Conservation (phyloP, 2,797 vertebrate genomes). For the Ambastaia sidthimunki region DNA sequence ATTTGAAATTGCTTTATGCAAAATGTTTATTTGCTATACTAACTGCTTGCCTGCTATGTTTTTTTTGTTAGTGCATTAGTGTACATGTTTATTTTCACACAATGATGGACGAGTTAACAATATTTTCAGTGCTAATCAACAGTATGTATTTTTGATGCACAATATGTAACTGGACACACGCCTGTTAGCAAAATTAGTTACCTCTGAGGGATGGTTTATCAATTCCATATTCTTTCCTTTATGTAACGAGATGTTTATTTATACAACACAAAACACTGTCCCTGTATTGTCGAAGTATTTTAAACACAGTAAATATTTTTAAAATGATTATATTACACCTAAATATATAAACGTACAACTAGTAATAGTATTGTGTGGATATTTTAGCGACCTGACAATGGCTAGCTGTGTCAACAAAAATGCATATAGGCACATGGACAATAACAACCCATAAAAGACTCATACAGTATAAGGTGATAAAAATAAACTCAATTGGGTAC, state of each 20-base stretch:
- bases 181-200: constrained; percentile 1
- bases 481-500: too few species aligned
- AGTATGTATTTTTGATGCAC: background rate
- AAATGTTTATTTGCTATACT: too few species aligned
- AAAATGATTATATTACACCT: background rate
- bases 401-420: background rate
- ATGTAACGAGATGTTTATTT: background rate
- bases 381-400: background rate
- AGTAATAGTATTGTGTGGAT: background rate
- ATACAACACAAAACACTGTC: background rate
- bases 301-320: background rate
- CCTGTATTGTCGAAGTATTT: background rate
- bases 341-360: background rate
- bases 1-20: too few species aligned
- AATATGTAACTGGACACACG: background rate
- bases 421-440: too few species aligned
- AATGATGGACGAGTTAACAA: background rate
- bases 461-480: too few species aligned
- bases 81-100: background rate
- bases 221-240: background rate
- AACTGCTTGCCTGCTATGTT: background rate
- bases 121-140: background rate
- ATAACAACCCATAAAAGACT: too few species aligned
- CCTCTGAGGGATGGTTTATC: background rate
- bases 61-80: background rate